Percentiles rank a stretch among this genome's conserved stretches.
Evolutionary conservation across 2,888 invertebrate species (phyloP).

Genomic region (Paralinhomoeus sp.): DNA sequence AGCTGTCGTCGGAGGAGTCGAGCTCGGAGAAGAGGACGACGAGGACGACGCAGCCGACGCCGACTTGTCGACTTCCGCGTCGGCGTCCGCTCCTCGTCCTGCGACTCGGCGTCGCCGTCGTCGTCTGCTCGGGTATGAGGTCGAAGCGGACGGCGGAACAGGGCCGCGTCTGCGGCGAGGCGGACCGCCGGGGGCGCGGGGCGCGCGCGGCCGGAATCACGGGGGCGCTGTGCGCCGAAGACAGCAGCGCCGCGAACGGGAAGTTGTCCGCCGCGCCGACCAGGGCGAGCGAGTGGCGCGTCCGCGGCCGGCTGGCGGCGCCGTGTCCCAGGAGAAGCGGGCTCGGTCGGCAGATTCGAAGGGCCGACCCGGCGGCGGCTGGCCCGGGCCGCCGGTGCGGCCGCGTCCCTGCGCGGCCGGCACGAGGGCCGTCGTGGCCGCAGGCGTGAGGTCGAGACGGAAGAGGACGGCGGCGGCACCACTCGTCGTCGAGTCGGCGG

Average conservation of each 20-base stretch:
- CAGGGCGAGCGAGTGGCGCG: too few species aligned
- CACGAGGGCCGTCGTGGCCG: not conserved
- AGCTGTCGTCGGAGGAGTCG: constrained; percentile 3
- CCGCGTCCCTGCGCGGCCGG: not conserved
- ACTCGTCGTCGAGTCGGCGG: not conserved
- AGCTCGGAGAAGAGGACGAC: not conserved
- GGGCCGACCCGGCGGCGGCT: too few species aligned
- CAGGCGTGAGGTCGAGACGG: constrained; percentile 1
- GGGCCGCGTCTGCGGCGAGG: too few species aligned
- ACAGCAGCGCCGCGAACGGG: constrained; percentile 1
- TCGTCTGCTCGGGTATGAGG: too few species aligned
- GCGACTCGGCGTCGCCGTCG: not conserved
- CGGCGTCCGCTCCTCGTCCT: not conserved
- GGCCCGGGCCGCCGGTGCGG: too few species aligned
- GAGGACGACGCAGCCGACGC: not conserved
- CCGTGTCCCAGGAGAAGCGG: too few species aligned
- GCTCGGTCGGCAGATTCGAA: too few species aligned
- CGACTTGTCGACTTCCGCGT: not conserved
- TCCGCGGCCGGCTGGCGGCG: too few species aligned
- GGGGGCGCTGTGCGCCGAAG: not conserved
- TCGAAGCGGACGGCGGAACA: too few species aligned
- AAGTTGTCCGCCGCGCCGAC: not conserved
- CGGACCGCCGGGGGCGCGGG: too few species aligned
- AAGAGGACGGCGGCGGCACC: not conserved
- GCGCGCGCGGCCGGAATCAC: not conserved